phyloP scores from a whole-genome alignment of 1,140 invertebrate genomes.

The Drosophila bipectinata region DNA sequence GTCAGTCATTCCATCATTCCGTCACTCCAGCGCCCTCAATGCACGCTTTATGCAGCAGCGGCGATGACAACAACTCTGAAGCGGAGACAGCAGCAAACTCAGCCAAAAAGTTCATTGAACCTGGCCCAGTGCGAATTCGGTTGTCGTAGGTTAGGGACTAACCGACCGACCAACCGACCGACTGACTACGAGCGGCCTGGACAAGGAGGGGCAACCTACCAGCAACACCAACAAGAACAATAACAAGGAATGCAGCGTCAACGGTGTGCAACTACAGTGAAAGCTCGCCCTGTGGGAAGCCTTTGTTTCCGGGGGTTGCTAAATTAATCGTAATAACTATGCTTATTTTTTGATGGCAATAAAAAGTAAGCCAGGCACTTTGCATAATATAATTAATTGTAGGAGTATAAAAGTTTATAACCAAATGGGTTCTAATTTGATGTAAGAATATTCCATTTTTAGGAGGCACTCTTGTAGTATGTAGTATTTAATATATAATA shows the following conservation, averaged over 20 bases:
- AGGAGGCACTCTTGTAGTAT: too few relatives aligned
- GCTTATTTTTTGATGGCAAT: neutral
- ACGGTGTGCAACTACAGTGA: slow-evolving; percentile 71
- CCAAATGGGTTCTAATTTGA: too few relatives aligned
- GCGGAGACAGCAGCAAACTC: slow-evolving; percentile 51
- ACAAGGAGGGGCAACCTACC: slow-evolving; percentile 48
- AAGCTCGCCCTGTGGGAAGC: neutral
- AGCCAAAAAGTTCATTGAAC: slow-evolving; percentile 81
- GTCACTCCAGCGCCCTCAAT: slow-evolving; percentile 73
- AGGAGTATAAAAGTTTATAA: too few relatives aligned
- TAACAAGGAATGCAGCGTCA: slow-evolving; percentile 33
- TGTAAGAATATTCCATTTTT: too few relatives aligned
- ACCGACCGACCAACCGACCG: slow-evolving; percentile 55
- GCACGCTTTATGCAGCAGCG: slow-evolving; percentile 71
- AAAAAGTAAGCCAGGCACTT: too few relatives aligned
- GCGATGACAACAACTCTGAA: slow-evolving; percentile 57
- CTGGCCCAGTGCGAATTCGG: slow-evolving; percentile 81
- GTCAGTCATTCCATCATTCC: slow-evolving; percentile 33
- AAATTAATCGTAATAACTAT: neutral
- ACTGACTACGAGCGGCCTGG: slow-evolving; percentile 36
- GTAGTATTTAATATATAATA: too few relatives aligned
- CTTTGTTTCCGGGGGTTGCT: neutral
- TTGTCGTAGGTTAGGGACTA: slow-evolving; percentile 80
- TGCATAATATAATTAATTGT: neutral
- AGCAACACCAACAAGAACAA: slow-evolving; percentile 25